phyloP scores from a whole-genome alignment of 2,888 invertebrate genomes.

The Argyresthia albistria region DNA sequence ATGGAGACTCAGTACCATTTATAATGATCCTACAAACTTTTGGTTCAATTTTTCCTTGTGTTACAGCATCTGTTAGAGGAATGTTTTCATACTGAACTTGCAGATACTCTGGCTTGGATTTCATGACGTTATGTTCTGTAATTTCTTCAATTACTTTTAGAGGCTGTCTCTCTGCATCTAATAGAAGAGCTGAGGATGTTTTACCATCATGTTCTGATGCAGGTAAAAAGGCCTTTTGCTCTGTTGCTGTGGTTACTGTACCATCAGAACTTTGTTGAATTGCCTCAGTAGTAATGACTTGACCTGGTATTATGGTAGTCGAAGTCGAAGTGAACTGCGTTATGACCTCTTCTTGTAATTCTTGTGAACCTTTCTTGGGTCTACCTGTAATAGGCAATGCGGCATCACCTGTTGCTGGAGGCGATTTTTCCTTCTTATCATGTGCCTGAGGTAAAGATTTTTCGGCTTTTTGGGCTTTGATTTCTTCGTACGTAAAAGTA shows the following conservation, averaged over 20 bases:
- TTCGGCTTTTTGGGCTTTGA: slow-evolving; percentile 42
- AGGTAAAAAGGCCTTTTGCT: neutral
- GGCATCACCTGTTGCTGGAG: slow-evolving; percentile 12
- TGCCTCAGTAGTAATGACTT: neutral
- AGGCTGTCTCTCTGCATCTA: slow-evolving; percentile 61
- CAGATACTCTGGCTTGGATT: slow-evolving; percentile 31
- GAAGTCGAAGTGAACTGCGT: slow-evolving; percentile 6
- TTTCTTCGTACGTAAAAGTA: slow-evolving; percentile 58
- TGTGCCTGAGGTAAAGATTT: slow-evolving; percentile 9
- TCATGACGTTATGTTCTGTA: slow-evolving; percentile 55
- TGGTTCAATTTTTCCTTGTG: slow-evolving; percentile 77
- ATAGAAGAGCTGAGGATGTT: slow-evolving; percentile 44
- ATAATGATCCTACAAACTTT: slow-evolving; percentile 75
- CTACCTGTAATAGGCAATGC: slow-evolving; percentile 13
- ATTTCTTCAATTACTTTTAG: slow-evolving; percentile 60
- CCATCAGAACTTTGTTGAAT: neutral
- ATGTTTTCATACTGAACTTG: slow-evolving; percentile 59
- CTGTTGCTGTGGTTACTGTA: neutral
- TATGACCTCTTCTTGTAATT: slow-evolving; percentile 3
- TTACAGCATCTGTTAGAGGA: slow-evolving; percentile 75
- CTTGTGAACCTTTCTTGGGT: slow-evolving; percentile 11
- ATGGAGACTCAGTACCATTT: slow-evolving; percentile 73
- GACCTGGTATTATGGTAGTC: neutral
- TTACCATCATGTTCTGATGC: slow-evolving; percentile 29
- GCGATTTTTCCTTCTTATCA: slow-evolving; percentile 3